Evolutionary conservation across 2,888 invertebrate genomes (phyloP).

Genomic region (Heliconius charithonia): DNA sequence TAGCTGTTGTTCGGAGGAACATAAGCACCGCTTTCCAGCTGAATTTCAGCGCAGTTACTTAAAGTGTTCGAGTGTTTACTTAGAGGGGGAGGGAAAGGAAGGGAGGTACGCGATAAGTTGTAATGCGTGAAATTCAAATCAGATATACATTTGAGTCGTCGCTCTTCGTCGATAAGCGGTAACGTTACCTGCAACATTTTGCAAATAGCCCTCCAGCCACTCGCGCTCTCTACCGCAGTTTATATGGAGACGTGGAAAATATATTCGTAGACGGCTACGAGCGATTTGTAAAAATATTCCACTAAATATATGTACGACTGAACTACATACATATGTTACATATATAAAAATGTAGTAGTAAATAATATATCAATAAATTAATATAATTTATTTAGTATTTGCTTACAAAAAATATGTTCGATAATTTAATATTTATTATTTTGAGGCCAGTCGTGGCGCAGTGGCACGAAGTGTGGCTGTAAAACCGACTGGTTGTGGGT

Average conservation of each 20-base stretch:
- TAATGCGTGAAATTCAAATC: conserved; percentile 80
- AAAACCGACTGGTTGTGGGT: too few relatives aligned
- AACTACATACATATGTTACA: neutral
- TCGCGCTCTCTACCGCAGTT: conserved; percentile 61
- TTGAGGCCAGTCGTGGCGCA: too few relatives aligned
- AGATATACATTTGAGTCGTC: conserved; percentile 74
- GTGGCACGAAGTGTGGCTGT: too few relatives aligned
- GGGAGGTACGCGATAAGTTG: conserved; percentile 60
- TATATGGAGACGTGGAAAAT: conserved; percentile 60
- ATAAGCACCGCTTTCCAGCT: conserved; percentile 65
- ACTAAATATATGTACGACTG: neutral
- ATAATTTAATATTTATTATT: conserved; percentile 31
- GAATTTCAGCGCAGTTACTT: conserved; percentile 69
- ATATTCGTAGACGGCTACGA: conserved; percentile 53
- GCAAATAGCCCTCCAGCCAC: conserved; percentile 61
- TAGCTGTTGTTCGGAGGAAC: conserved; percentile 73
- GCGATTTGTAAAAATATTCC: conserved; percentile 22
- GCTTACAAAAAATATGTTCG: neutral
- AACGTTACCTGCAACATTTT: conserved; percentile 58
- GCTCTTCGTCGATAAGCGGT: conserved; percentile 62
- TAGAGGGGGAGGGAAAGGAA: conserved; percentile 57
- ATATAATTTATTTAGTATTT: neutral
- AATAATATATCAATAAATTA: neutral
- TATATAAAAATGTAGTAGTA: neutral
- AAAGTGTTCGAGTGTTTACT: conserved; percentile 72